Evolutionary conservation across 2,888 invertebrate species (phyloP).

Genomic region (Lobophora halterata): DNA sequence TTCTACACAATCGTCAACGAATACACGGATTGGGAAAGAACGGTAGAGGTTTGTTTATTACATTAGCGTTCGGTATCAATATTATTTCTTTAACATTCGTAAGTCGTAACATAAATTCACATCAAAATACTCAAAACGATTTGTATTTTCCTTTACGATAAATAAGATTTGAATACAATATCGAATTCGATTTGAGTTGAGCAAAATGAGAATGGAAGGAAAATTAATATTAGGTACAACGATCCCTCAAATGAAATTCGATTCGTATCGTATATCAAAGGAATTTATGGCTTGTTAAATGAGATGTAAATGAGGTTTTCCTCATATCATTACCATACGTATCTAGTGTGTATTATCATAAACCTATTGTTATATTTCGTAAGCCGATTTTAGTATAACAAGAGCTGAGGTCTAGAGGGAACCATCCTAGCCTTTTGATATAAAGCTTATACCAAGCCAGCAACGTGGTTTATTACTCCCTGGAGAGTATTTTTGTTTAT

Average conservation of each 20-base stretch:
- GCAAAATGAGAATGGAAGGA: slow-evolving; percentile 5
- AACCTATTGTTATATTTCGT: slow-evolving; percentile 13
- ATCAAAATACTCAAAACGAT: slow-evolving; percentile 7
- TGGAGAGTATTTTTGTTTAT: too few species aligned
- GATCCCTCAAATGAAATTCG: slow-evolving; percentile 20
- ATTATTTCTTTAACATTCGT: neutral
- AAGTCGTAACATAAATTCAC: neutral
- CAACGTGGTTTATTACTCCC: too few species aligned
- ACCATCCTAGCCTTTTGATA: neutral
- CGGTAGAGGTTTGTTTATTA: slow-evolving; percentile 82
- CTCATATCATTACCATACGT: slow-evolving; percentile 26
- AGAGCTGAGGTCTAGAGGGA: slow-evolving; percentile 7
- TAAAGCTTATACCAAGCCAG: neutral
- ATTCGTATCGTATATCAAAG: slow-evolving; percentile 17
- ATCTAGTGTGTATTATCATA: slow-evolving; percentile 19
- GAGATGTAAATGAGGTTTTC: slow-evolving; percentile 5
- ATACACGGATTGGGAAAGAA: slow-evolving; percentile 98
- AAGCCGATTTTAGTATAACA: slow-evolving; percentile 8
- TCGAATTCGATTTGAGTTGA: neutral
- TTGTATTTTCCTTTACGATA: slow-evolving; percentile 6
- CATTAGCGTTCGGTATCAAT: slow-evolving; percentile 26
- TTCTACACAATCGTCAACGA: slow-evolving; percentile 98
- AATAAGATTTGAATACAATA: slow-evolving; percentile 10
- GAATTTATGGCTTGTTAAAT: slow-evolving; percentile 6
- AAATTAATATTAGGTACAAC: slow-evolving; percentile 13